phyloP scores from a whole-genome alignment of 2,113 vertebrate species.

The Equus quagga region DNA sequence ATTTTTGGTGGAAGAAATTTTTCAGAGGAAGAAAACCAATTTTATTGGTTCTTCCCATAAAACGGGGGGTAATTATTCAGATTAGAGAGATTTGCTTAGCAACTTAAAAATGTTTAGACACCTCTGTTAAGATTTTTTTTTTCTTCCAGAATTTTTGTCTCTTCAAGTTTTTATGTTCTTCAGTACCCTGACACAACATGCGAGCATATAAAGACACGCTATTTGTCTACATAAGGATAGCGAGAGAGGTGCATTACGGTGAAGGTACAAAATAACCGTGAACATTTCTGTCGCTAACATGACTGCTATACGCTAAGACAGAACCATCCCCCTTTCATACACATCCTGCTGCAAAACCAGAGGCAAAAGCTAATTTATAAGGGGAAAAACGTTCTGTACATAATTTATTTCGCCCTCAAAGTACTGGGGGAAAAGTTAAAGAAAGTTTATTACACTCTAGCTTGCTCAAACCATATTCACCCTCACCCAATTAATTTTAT shows the following conservation, averaged over 20 bases:
- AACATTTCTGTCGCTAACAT: conserved; percentile 19
- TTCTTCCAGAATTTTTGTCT: neutral
- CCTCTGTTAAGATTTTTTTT: neutral
- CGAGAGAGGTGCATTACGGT: neutral
- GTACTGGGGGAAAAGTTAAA: conserved; percentile 41
- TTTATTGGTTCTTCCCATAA: conserved; percentile 44
- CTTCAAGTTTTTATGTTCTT: neutral
- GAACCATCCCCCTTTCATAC: neutral
- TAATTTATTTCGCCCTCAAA: neutral
- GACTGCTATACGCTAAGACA: neutral
- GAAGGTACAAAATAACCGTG: neutral
- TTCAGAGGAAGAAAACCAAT: conserved; percentile 13
- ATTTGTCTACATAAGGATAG: neutral
- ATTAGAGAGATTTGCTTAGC: conserved; percentile 23
- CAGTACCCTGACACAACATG: conserved; percentile 20
- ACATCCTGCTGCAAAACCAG: conserved; percentile 25
- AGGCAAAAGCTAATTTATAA: conserved; percentile 45
- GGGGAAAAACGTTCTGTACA: neutral
- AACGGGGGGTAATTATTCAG: conserved; percentile 10
- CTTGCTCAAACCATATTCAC: conserved; percentile 59
- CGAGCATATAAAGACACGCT: neutral
- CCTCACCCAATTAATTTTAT: conserved; percentile 62
- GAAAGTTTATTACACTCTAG: conserved; percentile 58
- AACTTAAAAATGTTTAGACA: conserved; percentile 28
- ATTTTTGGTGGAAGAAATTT: neutral